Percentiles rank a stretch among this genome's conserved stretches.
Conservation (phyloP, 2,113 vertebrate species). For the Amphiprion percula region DNA sequence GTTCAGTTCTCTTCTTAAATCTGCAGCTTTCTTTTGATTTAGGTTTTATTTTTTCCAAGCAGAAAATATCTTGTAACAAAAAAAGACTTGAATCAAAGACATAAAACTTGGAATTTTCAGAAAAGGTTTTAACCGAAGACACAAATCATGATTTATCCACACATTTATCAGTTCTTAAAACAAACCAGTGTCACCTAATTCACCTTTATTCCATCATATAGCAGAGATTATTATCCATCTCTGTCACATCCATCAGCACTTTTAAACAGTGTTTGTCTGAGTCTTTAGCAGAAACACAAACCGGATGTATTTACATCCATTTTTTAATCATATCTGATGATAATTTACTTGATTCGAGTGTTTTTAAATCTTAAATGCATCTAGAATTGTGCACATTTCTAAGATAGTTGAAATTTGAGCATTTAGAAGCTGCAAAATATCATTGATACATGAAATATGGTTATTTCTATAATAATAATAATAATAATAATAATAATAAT, state of each 20-base stretch:
- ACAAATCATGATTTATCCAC: neutral
- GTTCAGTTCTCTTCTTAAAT: constrained; percentile 4
- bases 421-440: too few relatives aligned
- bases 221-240: constrained; percentile 4
- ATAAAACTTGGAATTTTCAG: neutral
- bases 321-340: too few relatives aligned
- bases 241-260: neutral
- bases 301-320: too few relatives aligned
- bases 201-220: neutral
- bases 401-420: too few relatives aligned
- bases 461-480: too few relatives aligned
- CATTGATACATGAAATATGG: too few relatives aligned
- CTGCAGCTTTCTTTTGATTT: too few relatives aligned
- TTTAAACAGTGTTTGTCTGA: neutral
- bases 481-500: too few relatives aligned
- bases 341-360: neutral
- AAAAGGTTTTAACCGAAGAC: neutral
- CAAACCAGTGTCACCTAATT: neutral
- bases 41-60: too few relatives aligned
- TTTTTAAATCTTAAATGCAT: neutral
- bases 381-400: too few relatives aligned
- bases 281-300: neutral
- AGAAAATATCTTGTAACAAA: too few relatives aligned
- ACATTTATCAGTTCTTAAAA: neutral
- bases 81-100: neutral